Conservation (phyloP, 2,113 vertebrate species). For the Xiphophorus maculatus region DNA sequence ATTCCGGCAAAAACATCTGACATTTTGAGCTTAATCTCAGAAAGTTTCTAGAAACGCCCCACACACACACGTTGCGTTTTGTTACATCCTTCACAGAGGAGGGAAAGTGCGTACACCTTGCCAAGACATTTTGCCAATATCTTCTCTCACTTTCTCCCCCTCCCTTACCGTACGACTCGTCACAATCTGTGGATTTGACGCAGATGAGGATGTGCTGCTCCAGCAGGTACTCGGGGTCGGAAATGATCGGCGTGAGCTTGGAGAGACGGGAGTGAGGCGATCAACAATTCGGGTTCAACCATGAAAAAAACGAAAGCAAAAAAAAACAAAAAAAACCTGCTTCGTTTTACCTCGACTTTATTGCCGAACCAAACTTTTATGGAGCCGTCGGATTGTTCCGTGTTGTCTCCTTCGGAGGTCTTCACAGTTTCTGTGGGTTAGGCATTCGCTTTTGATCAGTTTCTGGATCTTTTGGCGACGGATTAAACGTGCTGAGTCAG, state of each 20-base stretch:
- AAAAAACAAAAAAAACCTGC: neutral
- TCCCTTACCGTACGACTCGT: constrained; percentile 93
- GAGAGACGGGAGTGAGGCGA: constrained; percentile 13
- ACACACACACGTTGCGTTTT: too few species aligned
- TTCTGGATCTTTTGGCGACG: neutral
- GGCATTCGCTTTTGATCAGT: neutral
- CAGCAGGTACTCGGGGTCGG: constrained; percentile 94
- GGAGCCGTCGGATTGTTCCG: constrained; percentile 84
- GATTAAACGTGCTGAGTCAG: neutral
- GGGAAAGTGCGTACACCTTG: too few species aligned
- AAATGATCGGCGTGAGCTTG: constrained; percentile 96
- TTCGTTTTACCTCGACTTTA: constrained; percentile 87
- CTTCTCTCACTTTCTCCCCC: too few species aligned
- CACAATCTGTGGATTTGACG: constrained; percentile 93
- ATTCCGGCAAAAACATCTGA: too few species aligned
- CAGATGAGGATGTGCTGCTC: constrained; percentile 97
- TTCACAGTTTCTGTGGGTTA: constrained; percentile 87
- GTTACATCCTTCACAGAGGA: too few species aligned
- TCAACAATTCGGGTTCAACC: too few species aligned
- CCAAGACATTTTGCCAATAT: too few species aligned
- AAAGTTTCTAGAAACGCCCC: too few species aligned
- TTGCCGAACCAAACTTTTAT: constrained; percentile 89
- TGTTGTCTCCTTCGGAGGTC: constrained; percentile 92
- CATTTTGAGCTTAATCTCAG: too few species aligned
- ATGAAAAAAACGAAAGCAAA: too few species aligned